Evolutionary conservation across 2,888 invertebrate genomes (phyloP).

Genomic region (Belgica antarctica): DNA sequence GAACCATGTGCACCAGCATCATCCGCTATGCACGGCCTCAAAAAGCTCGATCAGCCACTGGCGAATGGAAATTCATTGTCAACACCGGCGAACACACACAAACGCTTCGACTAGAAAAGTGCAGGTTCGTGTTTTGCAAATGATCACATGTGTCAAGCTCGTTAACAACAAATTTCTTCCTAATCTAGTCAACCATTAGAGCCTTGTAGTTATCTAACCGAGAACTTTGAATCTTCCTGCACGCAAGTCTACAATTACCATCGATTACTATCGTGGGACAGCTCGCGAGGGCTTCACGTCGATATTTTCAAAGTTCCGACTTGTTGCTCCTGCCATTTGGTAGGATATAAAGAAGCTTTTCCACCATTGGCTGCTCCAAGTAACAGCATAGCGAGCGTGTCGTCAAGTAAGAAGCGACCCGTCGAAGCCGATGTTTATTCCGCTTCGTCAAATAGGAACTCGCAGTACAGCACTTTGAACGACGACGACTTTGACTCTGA

Average conservation of each 20-base stretch:
- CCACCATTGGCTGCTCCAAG: constrained; percentile 56
- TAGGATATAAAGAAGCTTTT: constrained; percentile 69
- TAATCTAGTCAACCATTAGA: constrained; percentile 73
- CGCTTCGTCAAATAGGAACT: constrained; percentile 41
- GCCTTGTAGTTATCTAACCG: constrained; percentile 74
- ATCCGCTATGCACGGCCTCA: constrained; percentile 78
- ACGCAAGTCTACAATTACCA: constrained; percentile 82
- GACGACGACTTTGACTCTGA: constrained; percentile 50
- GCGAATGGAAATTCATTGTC: constrained; percentile 82
- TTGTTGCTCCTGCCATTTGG: constrained; percentile 78
- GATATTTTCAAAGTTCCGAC: constrained; percentile 81
- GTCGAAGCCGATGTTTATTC: constrained; percentile 54
- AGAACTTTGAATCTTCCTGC: constrained; percentile 76
- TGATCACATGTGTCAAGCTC: no score
- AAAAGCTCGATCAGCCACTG: constrained; percentile 74
- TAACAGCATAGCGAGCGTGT: neutral
- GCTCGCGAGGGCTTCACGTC: constrained; percentile 74
- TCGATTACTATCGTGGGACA: constrained; percentile 77
- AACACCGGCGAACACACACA: constrained; percentile 83
- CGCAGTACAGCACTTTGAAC: constrained; percentile 30
- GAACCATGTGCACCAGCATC: constrained; percentile 75
- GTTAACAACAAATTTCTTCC: constrained; percentile 42
- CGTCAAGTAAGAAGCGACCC: constrained; percentile 9
- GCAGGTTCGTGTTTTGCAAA: constrained; percentile 61
- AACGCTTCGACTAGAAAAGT: constrained; percentile 76